These are phyloP conservation scores for Papio anubis DNA, from an alignment of 2,113 vertebrate genomes.

Conservation along the genomic window DNA sequence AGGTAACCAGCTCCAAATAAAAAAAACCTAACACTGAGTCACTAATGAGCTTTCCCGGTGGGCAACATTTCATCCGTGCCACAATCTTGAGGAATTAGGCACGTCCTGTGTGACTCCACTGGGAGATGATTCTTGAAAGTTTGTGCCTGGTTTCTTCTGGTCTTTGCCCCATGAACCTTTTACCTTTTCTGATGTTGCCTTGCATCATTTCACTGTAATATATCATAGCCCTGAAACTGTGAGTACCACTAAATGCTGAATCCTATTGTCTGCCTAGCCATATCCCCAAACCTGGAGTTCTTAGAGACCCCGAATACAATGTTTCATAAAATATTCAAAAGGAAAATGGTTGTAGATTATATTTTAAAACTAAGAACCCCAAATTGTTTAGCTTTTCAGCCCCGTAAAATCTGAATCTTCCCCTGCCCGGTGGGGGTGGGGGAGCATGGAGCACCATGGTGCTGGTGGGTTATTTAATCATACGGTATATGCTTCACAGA, in stretches of 20 bases:
- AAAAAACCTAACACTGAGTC: not conserved
- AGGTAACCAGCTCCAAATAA: not conserved
- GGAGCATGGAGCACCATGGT: rapidly evolving
- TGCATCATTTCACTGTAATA: not conserved
- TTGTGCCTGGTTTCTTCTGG: not conserved
- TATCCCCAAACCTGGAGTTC: not conserved
- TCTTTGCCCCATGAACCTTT: not conserved
- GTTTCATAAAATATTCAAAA: not conserved
- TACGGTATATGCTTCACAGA: not conserved
- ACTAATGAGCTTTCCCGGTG: not conserved
- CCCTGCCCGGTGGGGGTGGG: not conserved
- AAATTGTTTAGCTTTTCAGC: not conserved
- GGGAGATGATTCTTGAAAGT: not conserved
- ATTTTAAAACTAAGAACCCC: not conserved
- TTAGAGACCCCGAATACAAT: not conserved
- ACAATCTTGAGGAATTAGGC: not conserved
- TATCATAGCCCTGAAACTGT: not conserved
- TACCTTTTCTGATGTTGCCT: not conserved
- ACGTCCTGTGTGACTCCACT: not conserved
- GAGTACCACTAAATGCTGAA: not conserved
- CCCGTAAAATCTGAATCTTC: not conserved
- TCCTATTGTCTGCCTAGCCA: not conserved
- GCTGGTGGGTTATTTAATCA: too few relatives aligned
- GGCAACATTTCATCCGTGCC: not conserved
- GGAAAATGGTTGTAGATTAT: not conserved